phyloP scores from a whole-genome alignment of 2,888 invertebrate genomes.

The Branchinecta sandiegonensis region DNA sequence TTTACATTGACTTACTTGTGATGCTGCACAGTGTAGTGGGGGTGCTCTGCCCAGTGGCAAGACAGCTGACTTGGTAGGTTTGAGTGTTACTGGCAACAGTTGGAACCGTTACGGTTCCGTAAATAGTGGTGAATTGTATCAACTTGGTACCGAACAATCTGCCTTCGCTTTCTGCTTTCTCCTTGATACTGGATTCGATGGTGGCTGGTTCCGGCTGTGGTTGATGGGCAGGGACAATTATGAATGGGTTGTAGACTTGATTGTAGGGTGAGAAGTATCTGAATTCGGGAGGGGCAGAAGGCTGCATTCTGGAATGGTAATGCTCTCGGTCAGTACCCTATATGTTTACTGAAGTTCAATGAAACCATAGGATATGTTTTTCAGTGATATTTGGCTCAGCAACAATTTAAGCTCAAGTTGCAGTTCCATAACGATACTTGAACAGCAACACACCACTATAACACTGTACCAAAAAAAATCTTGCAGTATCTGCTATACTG shows the following conservation, averaged over 20 bases:
- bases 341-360: too few species aligned
- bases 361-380: too few species aligned
- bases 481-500: too few species aligned
- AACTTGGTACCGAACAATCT: conserved; percentile 3
- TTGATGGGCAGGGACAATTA: neutral
- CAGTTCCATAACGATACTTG: too few species aligned
- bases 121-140: neutral
- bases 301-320: neutral
- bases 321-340: neutral
- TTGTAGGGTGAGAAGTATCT: neutral
- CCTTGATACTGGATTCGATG: neutral
- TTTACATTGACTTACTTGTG: neutral
- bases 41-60: neutral
- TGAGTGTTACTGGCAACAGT: neutral
- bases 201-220: neutral
- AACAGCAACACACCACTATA: too few species aligned
- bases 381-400: too few species aligned
- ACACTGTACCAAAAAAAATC: too few species aligned
- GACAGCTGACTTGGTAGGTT: neutral
- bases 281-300: neutral
- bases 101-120: neutral
- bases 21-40: neutral
- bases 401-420: too few species aligned
- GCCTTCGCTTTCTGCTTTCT: neutral
- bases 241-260: neutral